Conservation (phyloP, 2,888 invertebrate genomes). For the Megalurothrips usitatus region DNA sequence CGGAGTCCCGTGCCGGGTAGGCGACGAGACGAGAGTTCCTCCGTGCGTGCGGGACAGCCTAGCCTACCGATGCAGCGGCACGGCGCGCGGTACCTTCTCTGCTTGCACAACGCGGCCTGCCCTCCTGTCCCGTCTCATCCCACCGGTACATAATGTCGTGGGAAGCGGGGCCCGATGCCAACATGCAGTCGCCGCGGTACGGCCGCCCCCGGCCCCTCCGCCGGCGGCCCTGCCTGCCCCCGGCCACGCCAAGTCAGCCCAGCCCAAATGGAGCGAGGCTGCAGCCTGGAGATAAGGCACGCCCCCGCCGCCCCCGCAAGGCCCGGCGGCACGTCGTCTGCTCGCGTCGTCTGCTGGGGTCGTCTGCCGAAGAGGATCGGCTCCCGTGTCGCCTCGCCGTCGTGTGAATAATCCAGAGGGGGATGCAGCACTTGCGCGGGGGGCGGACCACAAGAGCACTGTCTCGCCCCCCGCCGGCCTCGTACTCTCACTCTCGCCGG, state of each 20-base stretch:
- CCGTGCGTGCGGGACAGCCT: neutral
- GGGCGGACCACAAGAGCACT: no score
- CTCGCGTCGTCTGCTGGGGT: neutral
- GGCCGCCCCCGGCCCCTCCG: no score
- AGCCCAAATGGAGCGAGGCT: neutral
- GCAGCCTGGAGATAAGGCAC: conserved; percentile 3
- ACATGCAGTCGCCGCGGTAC: neutral
- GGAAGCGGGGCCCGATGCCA: conserved; percentile 11
- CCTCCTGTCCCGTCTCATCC: no score
- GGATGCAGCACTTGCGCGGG: neutral
- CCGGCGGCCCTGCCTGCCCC: neutral
- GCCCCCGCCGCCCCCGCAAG: neutral
- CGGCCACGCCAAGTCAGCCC: neutral
- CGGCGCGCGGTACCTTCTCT: neutral
- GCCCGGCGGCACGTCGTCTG: neutral
- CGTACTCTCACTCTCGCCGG: neutral
- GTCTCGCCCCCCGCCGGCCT: neutral
- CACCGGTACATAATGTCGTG: neutral
- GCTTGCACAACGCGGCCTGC: neutral
- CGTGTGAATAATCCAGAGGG: neutral
- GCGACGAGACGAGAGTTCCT: neutral
- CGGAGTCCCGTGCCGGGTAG: no score
- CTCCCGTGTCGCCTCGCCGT: neutral
- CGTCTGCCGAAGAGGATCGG: neutral
- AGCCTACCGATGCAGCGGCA: neutral